phyloP scores from a whole-genome alignment of 2,888 invertebrate species.

The Eupithecia dodoneata region DNA sequence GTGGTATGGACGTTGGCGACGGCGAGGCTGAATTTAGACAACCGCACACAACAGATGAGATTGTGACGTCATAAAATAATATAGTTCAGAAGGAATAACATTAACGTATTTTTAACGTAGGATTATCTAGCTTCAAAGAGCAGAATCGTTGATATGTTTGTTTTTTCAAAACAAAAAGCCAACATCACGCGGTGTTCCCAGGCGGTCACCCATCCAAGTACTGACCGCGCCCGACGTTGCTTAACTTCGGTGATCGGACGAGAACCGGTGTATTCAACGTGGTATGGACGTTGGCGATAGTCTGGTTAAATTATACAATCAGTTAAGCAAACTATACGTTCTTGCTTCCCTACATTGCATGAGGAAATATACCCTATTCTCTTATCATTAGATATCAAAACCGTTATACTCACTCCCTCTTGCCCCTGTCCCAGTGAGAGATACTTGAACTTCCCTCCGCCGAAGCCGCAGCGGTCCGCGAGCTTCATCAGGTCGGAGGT shows the following conservation, averaged over 20 bases:
- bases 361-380: not conserved
- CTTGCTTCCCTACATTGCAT: not conserved
- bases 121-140: too few relatives aligned
- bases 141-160: too few relatives aligned
- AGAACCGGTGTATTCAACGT: conserved; percentile 61
- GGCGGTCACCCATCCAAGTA: conserved; percentile 70
- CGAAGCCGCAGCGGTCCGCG: conserved; percentile 88
- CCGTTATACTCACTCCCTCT: conserved; percentile 86
- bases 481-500: conserved; percentile 93
- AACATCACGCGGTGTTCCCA: conserved; percentile 57
- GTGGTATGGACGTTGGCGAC: too few relatives aligned
- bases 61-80: too few relatives aligned
- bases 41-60: too few relatives aligned
- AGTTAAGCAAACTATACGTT: too few relatives aligned
- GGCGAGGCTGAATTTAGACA: too few relatives aligned
- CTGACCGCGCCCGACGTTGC: conserved; percentile 77
- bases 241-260: conserved; percentile 80
- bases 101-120: too few relatives aligned
- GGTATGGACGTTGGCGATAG: conserved; percentile 42
- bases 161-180: conserved; percentile 19
- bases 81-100: too few relatives aligned
- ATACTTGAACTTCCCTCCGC: conserved; percentile 92
- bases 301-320: not conserved
- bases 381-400: not conserved
- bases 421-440: conserved; percentile 97